Evolutionary conservation across 2,888 invertebrate genomes (phyloP).

Genomic region (Eugnorisma glareosa): DNA sequence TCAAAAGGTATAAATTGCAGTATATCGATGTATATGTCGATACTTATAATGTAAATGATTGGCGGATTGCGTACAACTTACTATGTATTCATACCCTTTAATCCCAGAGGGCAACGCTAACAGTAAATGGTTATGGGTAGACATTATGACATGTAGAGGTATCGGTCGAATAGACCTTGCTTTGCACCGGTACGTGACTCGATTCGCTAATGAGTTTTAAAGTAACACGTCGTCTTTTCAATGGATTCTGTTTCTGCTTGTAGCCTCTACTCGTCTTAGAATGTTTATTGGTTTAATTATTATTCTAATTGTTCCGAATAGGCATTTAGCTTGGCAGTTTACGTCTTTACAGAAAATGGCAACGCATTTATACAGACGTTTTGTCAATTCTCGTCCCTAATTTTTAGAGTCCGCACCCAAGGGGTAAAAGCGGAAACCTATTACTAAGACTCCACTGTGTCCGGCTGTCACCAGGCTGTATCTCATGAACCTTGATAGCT

Average conservation of each 20-base stretch:
- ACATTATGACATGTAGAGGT: slow-evolving; percentile 82
- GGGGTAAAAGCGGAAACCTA: too few species aligned
- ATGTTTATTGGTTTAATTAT: slow-evolving; percentile 38
- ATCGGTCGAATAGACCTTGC: slow-evolving; percentile 82
- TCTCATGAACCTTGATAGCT: too few species aligned
- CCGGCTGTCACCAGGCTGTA: too few species aligned
- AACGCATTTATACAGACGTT: not conserved
- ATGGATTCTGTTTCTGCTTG: slow-evolving; percentile 64
- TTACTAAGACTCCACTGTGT: too few species aligned
- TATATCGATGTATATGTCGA: too few species aligned
- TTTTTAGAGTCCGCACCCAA: too few species aligned
- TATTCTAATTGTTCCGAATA: slow-evolving; percentile 20
- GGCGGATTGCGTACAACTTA: slow-evolving; percentile 33
- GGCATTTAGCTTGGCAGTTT: not conserved
- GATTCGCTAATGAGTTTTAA: slow-evolving; percentile 76
- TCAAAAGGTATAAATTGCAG: not conserved
- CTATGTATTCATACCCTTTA: slow-evolving; percentile 63
- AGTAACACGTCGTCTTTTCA: slow-evolving; percentile 73
- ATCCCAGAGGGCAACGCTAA: slow-evolving; percentile 68
- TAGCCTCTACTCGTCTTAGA: slow-evolving; percentile 32
- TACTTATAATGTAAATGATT: not conserved
- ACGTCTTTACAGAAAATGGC: not conserved
- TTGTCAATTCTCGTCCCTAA: too few species aligned
- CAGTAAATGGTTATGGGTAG: slow-evolving; percentile 79
- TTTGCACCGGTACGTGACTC: slow-evolving; percentile 83